phyloP scores from a whole-genome alignment of 2,113 vertebrate species.

The Sakesphorus luctuosus region DNA sequence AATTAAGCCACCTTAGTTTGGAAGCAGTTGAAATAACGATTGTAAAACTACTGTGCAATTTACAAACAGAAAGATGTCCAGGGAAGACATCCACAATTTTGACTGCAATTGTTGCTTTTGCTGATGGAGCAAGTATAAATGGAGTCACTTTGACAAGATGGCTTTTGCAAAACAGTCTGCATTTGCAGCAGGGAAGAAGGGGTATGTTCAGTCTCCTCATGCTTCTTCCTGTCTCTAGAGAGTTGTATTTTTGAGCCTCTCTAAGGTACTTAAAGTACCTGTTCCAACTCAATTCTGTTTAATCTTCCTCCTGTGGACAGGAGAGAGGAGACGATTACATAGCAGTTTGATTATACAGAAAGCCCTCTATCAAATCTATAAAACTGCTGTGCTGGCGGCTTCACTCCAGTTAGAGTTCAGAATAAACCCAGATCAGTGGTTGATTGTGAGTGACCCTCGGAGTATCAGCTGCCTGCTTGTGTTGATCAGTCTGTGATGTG shows the following conservation, averaged over 20 bases:
- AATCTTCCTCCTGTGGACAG: neutral
- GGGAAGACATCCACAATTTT: neutral
- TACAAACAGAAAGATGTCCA: neutral
- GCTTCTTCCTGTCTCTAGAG: neutral
- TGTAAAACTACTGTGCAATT: neutral
- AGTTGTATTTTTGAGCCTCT: neutral
- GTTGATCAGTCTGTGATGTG: neutral
- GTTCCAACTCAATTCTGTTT: neutral
- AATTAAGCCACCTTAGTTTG: neutral
- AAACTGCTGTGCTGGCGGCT: neutral
- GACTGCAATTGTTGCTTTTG: neutral
- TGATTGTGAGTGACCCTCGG: rapidly evolving
- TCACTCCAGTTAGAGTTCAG: neutral
- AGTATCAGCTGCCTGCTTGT: neutral
- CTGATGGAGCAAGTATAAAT: neutral
- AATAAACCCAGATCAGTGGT: neutral
- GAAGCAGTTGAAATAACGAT: neutral
- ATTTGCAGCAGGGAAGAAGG: neutral
- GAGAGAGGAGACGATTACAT: neutral
- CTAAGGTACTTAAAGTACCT: neutral
- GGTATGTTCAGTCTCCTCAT: neutral
- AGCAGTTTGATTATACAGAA: neutral
- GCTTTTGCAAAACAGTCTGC: neutral
- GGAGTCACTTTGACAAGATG: neutral
- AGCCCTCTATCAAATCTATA: neutral